Evolutionary conservation across 2,113 vertebrate species (phyloP).

Genomic region (Fregetta grallaria): DNA sequence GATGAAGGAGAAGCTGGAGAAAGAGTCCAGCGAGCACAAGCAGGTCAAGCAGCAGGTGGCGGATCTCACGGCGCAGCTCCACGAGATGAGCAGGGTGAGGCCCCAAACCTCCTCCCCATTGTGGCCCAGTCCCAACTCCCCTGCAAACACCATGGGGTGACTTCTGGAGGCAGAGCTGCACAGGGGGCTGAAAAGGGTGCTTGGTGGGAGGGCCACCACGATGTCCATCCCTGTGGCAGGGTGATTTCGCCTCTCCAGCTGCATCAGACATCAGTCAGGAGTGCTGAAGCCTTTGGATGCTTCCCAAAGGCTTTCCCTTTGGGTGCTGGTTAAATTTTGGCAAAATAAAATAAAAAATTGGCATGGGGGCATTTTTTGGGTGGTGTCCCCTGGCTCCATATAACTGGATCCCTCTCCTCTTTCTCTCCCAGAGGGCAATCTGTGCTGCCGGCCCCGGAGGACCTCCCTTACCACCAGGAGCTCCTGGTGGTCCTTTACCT

Average conservation of each 20-base stretch:
- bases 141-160: not conserved
- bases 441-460: constrained; percentile 80
- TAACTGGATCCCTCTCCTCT: not conserved
- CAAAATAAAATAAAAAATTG: not conserved
- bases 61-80: constrained; percentile 86
- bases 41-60: constrained; percentile 94
- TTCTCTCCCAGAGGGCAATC: constrained; percentile 79
- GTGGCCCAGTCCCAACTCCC: not conserved
- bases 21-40: constrained; percentile 91
- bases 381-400: not conserved
- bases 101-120: rapidly evolving
- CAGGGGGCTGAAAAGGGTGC: not conserved
- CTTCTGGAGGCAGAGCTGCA: not conserved
- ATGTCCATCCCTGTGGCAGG: not conserved
- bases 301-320: not conserved
- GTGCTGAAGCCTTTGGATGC: not conserved
- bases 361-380: not conserved
- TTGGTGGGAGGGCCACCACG: not conserved
- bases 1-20: constrained; percentile 99
- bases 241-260: not conserved
- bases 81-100: constrained; percentile 89
- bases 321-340: not conserved
- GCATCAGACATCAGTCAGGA: not conserved
- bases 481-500: constrained; percentile 83
- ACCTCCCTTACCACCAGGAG: constrained; percentile 72